Evolutionary conservation across 1,140 invertebrate species (phyloP), one percentile per base, ranked within the genome.

Genomic region (Pantala flavescens): DNA sequence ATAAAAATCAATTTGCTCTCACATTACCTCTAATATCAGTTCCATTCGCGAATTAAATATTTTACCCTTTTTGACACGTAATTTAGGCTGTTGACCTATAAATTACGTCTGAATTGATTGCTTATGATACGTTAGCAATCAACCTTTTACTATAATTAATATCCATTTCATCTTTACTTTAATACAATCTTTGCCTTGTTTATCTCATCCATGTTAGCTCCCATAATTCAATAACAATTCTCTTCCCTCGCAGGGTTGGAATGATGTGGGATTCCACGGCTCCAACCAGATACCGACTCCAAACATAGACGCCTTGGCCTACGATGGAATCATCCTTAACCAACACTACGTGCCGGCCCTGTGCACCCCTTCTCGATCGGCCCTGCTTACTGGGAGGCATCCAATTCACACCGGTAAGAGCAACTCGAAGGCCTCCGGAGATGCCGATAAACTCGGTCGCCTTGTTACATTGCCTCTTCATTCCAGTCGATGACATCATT

Each of bases 261-360:
- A 94, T 82, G 93, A 96, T 84, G 91, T 96, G 9, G 91, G 93
- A 71, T 95, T 95, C 81, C 94, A 95, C 81, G 94, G 94, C 1
- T 91, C 90, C 0, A 85, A 91, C 76, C 90, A 96, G 82, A 91
- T 94, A 77, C 87, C 88, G 71, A 95, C 93, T 0, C 93, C 93
- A 0, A 95, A 95, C 81, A 92, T 95, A 73, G 93, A 95, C 81
- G 86, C 90, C 5, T 79, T 95, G 70, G 93, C 91, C 0, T 90
- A 89, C 80, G 89, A 89, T 77, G 93, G 93, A 10, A 85, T 92
- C 9, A 90, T 93, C 24, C 80, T 95, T 3, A 89, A 92, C 78
- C 87, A 85, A 75, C 89, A 91, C 81, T 95, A 95, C 79, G 89
- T 88, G 0, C 86, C 90, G 74, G 86, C 91, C 0, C 84, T 94